phyloP scores from a whole-genome alignment of 2,888 invertebrate species.

The Zaprionus bogoriensis region DNA sequence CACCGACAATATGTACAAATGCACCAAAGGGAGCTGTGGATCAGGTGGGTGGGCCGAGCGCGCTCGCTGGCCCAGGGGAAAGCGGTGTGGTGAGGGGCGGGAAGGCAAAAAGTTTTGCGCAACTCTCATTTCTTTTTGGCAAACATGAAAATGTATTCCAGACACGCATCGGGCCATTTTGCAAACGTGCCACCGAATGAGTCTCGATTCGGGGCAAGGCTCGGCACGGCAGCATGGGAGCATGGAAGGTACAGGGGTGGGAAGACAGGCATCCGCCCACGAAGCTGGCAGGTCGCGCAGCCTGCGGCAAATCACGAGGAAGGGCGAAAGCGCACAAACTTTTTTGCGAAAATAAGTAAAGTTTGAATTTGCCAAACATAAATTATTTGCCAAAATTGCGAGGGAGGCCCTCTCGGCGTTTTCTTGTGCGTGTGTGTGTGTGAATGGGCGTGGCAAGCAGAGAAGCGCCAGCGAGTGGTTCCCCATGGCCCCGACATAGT shows the following conservation, averaged over 20 bases:
- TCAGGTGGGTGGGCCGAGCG: neutral
- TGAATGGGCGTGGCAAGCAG: no score
- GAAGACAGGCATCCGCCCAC: constrained; percentile 60
- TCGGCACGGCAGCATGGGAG: neutral
- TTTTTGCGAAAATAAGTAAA: constrained; percentile 63
- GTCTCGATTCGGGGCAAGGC: constrained; percentile 35
- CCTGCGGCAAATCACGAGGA: constrained; percentile 16
- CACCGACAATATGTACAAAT: constrained; percentile 59
- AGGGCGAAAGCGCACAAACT: constrained; percentile 14
- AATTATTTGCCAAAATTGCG: constrained; percentile 60
- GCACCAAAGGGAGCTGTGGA: constrained; percentile 39
- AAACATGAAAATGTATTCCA: constrained; percentile 80
- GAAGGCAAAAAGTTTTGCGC: constrained; percentile 43
- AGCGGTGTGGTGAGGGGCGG: neutral
- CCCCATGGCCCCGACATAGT: constrained; percentile 48
- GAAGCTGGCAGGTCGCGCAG: constrained; percentile 51
- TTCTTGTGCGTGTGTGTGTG: no score
- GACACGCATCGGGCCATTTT: constrained; percentile 82
- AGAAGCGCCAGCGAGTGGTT: constrained; percentile 31
- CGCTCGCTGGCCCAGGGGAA: neutral
- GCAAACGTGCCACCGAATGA: constrained; percentile 81
- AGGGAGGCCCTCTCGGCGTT: no score
- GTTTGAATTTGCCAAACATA: constrained; percentile 73
- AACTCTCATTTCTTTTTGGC: constrained; percentile 56
- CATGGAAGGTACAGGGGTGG: constrained; percentile 18